Evolutionary conservation across 2,888 invertebrate species (phyloP).

Genomic region (Dynastes hyllus): DNA sequence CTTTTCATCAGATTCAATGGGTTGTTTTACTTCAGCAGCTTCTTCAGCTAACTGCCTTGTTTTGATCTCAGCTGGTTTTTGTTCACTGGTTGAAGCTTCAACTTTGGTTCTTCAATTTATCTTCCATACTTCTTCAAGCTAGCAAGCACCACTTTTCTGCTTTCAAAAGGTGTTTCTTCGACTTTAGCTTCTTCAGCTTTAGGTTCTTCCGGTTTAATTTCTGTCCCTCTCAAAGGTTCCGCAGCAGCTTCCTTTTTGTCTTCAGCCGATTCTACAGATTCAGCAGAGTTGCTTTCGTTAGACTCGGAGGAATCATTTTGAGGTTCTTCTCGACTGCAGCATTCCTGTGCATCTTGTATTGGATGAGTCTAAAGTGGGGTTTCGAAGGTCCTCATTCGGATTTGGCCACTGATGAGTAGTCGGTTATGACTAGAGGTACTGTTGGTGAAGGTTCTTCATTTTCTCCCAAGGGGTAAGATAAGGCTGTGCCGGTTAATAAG

Average conservation of each 20-base stretch:
- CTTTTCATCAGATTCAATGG: conserved; percentile 64
- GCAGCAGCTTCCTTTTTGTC: conserved; percentile 57
- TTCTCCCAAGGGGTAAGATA: conserved; percentile 79
- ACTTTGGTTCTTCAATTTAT: conserved; percentile 54
- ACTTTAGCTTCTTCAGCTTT: conserved; percentile 53
- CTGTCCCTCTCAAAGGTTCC: conserved; percentile 52
- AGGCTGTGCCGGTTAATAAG: conserved; percentile 73
- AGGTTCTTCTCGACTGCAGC: conserved; percentile 55
- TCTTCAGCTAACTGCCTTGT: conserved; percentile 49
- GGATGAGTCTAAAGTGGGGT: conserved; percentile 17
- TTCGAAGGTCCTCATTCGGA: conserved; percentile 60
- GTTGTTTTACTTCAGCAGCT: conserved; percentile 52
- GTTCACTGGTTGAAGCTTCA: conserved; percentile 39
- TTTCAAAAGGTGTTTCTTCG: conserved; percentile 50
- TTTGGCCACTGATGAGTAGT: conserved; percentile 69
- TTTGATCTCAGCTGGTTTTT: conserved; percentile 53
- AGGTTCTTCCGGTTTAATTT: conserved; percentile 58
- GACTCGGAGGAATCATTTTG: conserved; percentile 61
- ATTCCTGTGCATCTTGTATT: conserved; percentile 56
- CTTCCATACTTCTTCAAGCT: conserved; percentile 58
- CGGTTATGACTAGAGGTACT: conserved; percentile 69
- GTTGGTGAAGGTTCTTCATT: conserved; percentile 62
- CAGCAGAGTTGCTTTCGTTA: conserved; percentile 62
- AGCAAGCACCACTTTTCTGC: too few species aligned
- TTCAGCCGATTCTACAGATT: conserved; percentile 64